A percentile compares a stretch with the other conserved stretches of the same genome.
phyloP scores from a whole-genome alignment of 2,888 invertebrate species.

The Allophyes oxyacanthae region DNA sequence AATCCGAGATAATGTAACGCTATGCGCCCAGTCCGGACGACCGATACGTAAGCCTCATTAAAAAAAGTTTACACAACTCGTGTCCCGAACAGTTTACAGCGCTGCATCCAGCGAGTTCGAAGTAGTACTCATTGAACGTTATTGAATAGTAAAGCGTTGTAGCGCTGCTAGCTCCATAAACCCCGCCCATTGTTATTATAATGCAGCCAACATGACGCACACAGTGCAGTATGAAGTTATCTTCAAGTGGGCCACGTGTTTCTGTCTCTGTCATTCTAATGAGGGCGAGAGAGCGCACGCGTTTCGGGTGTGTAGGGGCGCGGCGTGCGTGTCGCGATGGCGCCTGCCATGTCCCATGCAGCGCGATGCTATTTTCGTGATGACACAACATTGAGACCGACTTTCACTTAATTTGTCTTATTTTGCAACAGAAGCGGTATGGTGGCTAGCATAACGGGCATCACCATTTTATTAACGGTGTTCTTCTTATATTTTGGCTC shows the following conservation, averaged over 20 bases:
- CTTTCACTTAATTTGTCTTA: constrained; percentile 68
- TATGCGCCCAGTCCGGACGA: constrained; percentile 72
- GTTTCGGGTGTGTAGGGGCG: constrained; percentile 48
- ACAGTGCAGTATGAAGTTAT: constrained; percentile 77
- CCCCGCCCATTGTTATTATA: constrained; percentile 87
- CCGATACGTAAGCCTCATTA: constrained; percentile 80
- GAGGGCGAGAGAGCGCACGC: constrained; percentile 56
- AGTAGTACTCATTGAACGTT: neutral
- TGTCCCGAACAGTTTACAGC: constrained; percentile 51
- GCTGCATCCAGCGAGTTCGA: constrained; percentile 57
- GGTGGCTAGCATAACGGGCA: constrained; percentile 29
- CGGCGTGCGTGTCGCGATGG: constrained; percentile 46
- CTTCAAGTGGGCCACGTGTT: constrained; percentile 52
- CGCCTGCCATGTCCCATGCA: constrained; percentile 44
- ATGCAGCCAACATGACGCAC: constrained; percentile 87
- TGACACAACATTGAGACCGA: constrained; percentile 61
- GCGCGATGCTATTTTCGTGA: constrained; percentile 58
- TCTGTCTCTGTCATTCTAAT: constrained; percentile 60
- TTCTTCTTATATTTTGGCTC: constrained; percentile 18
- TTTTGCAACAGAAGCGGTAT: constrained; percentile 52
- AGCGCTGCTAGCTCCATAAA: constrained; percentile 59
- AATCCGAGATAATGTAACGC: constrained; percentile 67
- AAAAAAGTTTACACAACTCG: constrained; percentile 86
- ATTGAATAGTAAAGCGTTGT: constrained; percentile 64
- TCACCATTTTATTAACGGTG: constrained; percentile 23